These are phyloP conservation scores for Regulus satrapa DNA, from an alignment of 2,113 vertebrate species.

Conservation along the genomic window DNA sequence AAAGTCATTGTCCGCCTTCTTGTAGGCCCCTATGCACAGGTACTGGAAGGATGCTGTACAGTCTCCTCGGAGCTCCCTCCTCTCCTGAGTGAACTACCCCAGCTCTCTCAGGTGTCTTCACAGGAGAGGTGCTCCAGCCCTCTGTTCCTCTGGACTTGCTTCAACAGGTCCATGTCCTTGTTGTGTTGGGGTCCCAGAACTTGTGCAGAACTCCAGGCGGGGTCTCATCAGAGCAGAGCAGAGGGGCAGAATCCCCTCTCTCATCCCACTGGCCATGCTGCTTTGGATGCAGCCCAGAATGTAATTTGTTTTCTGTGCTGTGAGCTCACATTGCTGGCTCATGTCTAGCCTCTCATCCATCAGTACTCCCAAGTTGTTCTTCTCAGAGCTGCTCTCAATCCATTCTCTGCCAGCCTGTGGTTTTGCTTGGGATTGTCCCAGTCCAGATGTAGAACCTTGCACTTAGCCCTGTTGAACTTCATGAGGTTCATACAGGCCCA, in stretches of 20 bases:
- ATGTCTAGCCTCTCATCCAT: not conserved
- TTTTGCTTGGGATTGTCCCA: not conserved
- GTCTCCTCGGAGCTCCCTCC: not conserved
- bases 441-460: not conserved
- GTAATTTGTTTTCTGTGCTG: not conserved
- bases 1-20: not conserved
- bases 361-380: not conserved
- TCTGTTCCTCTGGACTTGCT: not conserved
- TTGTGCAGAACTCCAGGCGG: not conserved
- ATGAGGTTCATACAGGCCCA: too few relatives aligned
- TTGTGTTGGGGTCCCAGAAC: not conserved
- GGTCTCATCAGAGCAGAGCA: not conserved
- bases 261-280: fast-evolving
- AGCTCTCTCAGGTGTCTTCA: not conserved
- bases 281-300: not conserved
- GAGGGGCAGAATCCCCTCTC: not conserved
- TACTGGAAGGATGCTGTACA: not conserved
- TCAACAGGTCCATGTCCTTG: not conserved
- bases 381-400: not conserved
- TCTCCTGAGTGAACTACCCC: not conserved
- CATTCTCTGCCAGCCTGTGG: not conserved
- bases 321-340: not conserved
- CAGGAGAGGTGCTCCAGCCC: not conserved
- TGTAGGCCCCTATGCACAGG: not conserved
- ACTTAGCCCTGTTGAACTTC: not conserved